These are phyloP conservation scores for Phortica variegata DNA, from an alignment of 1,140 invertebrate species.

Conservation along the genomic window DNA sequence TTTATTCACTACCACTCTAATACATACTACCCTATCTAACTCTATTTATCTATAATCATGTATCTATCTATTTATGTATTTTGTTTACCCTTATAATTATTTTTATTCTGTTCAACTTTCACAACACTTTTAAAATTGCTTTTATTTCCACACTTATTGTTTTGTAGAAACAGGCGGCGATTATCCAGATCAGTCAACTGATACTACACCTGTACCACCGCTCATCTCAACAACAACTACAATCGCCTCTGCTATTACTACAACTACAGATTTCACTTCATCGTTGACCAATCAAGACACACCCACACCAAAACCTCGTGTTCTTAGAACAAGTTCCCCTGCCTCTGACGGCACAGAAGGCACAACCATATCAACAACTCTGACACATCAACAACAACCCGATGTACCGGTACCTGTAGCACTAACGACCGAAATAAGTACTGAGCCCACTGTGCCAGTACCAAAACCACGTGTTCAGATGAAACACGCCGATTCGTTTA, in stretches of 20 bases:
- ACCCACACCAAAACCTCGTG: conserved; percentile 51
- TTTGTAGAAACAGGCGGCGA: conserved; percentile 57
- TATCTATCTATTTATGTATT: conserved; percentile 11
- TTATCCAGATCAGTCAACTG: conserved; percentile 40
- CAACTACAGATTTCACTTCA: conserved; percentile 28
- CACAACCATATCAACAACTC: conserved; percentile 28
- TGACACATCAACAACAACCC: conserved; percentile 23
- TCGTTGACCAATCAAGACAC: conserved; percentile 34
- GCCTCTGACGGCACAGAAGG: conserved; percentile 32
- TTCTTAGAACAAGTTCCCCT: conserved; percentile 43
- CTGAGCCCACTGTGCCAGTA: conserved; percentile 32
- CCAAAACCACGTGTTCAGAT: conserved; percentile 49
- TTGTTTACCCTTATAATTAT: conserved; percentile 19
- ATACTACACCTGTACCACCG: conserved; percentile 52
- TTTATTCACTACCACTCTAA: conserved; percentile 19
- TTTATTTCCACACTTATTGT: conserved; percentile 55
- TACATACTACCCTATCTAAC: conserved; percentile 3
- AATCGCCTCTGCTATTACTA: conserved; percentile 23
- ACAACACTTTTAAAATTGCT: conserved; percentile 53
- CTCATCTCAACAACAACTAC: conserved; percentile 19
- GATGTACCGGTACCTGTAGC: conserved; percentile 22
- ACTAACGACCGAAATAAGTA: conserved; percentile 22
- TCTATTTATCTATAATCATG: conserved; percentile 22
- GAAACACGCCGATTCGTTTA: conserved; percentile 43
- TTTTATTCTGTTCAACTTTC: conserved; percentile 41